phyloP scores from a whole-genome alignment of 2,888 invertebrate species.

The Athripsodes cinereus region DNA sequence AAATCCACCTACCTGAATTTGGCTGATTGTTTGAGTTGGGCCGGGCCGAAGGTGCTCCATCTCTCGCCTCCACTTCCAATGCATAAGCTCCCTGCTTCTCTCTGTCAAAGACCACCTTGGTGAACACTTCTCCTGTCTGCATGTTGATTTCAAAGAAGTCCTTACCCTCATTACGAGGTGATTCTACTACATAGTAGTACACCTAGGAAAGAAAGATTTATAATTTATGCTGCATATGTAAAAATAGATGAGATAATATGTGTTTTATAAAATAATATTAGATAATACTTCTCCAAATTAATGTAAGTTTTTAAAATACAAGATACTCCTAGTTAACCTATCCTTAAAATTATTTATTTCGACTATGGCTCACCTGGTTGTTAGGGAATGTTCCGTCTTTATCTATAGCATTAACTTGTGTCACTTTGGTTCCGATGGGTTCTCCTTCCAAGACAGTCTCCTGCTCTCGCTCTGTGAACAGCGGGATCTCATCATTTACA shows the following conservation, averaged over 20 bases:
- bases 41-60: conserved; percentile 92
- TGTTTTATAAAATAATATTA: no score
- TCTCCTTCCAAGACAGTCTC: conserved; percentile 94
- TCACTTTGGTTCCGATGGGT: conserved; percentile 90
- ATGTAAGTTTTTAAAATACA: no score
- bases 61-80: conserved; percentile 92
- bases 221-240: no score
- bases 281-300: no score
- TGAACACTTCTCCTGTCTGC: conserved; percentile 92
- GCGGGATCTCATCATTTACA: conserved; percentile 94
- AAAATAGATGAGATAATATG: no score
- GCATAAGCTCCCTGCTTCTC: conserved; percentile 98
- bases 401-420: conserved; percentile 93
- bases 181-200: conserved; percentile 89
- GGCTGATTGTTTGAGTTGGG: conserved; percentile 91
- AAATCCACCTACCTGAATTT: conserved; percentile 76
- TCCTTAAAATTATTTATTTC: no score
- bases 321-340: no score
- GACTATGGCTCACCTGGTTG: no score
- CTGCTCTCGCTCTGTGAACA: conserved; percentile 92
- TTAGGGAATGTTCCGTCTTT: conserved; percentile 93
- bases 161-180: conserved; percentile 86
- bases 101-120: conserved; percentile 92
- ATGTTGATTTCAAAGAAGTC: conserved; percentile 95
- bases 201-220: conserved; percentile 46